These are phyloP conservation scores for Mirounga angustirostris DNA, from an alignment of 2,113 vertebrate species.

Conservation along the genomic window DNA sequence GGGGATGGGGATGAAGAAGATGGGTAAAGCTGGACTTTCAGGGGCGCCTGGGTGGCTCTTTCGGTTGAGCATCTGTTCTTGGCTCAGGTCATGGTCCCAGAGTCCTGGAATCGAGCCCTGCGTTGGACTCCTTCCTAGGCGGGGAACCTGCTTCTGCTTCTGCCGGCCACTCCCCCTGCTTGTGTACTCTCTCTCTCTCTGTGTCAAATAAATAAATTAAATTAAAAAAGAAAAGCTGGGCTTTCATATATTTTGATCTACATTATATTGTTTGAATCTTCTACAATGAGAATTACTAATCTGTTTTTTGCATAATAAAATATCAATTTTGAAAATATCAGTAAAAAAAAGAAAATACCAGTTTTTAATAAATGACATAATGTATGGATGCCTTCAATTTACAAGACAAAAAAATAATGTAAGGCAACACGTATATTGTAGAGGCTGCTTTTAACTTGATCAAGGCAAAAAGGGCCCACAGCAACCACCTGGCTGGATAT, in stretches of 20 bases:
- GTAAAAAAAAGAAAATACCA: neutral
- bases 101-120: too few relatives aligned
- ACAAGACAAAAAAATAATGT: neutral
- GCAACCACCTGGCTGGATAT: neutral
- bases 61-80: too few relatives aligned
- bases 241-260: neutral
- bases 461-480: neutral
- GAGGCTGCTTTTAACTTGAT: neutral
- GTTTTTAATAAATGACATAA: neutral
- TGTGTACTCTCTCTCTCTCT: too few relatives aligned
- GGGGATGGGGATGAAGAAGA: neutral
- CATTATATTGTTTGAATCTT: neutral
- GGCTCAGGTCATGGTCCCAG: too few relatives aligned
- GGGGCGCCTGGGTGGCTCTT: too few relatives aligned
- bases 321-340: neutral
- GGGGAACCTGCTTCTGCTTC: too few relatives aligned
- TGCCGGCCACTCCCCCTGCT: too few relatives aligned
- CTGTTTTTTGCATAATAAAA: neutral
- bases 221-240: neutral
- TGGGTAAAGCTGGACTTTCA: neutral
- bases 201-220: too few relatives aligned
- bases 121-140: too few relatives aligned
- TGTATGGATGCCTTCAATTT: neutral
- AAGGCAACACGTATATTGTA: neutral
- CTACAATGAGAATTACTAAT: neutral